Evolutionary conservation across 2,113 vertebrate species (phyloP), one percentile per base, ranked within the genome.

Genomic region (Sinocyclocheilus grahami): DNA sequence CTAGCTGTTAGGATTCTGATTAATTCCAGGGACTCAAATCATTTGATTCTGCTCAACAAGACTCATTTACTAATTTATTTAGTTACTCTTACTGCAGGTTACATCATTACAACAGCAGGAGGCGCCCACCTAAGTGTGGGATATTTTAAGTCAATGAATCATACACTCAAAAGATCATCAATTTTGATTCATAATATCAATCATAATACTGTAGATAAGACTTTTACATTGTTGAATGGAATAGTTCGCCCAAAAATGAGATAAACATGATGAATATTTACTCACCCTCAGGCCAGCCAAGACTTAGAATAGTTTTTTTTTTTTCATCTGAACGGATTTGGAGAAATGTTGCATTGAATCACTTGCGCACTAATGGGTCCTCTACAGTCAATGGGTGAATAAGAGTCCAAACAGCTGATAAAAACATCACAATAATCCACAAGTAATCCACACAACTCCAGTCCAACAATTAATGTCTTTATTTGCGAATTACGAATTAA

Each of bases 141-240:
- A 20, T 18, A 37, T 71, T 71, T 3, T 16, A 67, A 22, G 18
- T 74, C 37, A 6, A 42, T 74, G 18, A 74, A 74, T 74, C 37
- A 74, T 42, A 39, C 9, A 12, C 37, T 74, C 37, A 12, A 22
- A 39, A 22, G 3, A 42, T 22, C 4, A 42, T 74, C 10, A 22
- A 12, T 12, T 74, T 74, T 42, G 69, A 72, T 72, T 72, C 33
- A 72, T 72, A 72, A 37, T 37, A 71, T 71, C 33, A 71, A 71
- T 20, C 33, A 20, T 2, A 71, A 71, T 10, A 39, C 16, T 71
- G 67, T 20, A 71, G 7, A 71, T 71, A 13, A 67, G 27, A 67
- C 13, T 30, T 71, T 20, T 37, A 16, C 16, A 37, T 6, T 39
- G 33, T 72, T 62, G 8, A 62, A n/a, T 62, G 58, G 22, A 62